Percentiles rank a stretch among this genome's conserved stretches.
Evolutionary conservation across 1,140 invertebrate species (phyloP).

Genomic region (Camponotus pennsylvanicus): DNA sequence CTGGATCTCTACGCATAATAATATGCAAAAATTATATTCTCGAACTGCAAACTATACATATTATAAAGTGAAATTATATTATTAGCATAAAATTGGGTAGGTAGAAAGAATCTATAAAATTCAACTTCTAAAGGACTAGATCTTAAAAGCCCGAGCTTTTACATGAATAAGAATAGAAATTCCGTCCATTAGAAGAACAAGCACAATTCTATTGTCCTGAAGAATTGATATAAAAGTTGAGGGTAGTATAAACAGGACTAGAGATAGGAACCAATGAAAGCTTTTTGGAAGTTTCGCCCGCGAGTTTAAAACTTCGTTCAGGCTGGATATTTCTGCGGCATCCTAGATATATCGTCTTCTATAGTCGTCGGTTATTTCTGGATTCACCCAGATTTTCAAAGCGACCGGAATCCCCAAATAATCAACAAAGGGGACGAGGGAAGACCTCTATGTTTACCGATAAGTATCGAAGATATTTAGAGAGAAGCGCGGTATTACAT

Average conservation of each 20-base stretch:
- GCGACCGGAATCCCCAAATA: slow-evolving; percentile 53
- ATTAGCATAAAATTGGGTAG: background rate
- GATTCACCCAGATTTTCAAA: slow-evolving; percentile 59
- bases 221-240: background rate
- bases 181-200: background rate
- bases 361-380: slow-evolving; percentile 51
- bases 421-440: slow-evolving; percentile 37
- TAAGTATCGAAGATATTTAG: background rate
- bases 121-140: background rate
- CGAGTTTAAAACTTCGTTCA: slow-evolving; percentile 56
- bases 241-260: background rate
- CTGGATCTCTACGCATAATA: background rate
- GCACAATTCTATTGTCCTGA: background rate
- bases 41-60: background rate
- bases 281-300: slow-evolving; percentile 29
- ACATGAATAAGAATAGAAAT: background rate
- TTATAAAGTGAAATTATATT: background rate
- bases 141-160: background rate
- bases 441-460: slow-evolving; percentile 1
- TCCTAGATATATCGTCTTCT: slow-evolving; percentile 55
- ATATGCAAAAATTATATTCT: background rate
- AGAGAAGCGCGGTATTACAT: background rate
- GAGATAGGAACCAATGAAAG: background rate
- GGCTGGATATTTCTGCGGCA: slow-evolving; percentile 38
- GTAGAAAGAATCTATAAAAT: background rate